Conservation (phyloP, 2,113 vertebrate species). For the Ahaetulla prasina region DNA sequence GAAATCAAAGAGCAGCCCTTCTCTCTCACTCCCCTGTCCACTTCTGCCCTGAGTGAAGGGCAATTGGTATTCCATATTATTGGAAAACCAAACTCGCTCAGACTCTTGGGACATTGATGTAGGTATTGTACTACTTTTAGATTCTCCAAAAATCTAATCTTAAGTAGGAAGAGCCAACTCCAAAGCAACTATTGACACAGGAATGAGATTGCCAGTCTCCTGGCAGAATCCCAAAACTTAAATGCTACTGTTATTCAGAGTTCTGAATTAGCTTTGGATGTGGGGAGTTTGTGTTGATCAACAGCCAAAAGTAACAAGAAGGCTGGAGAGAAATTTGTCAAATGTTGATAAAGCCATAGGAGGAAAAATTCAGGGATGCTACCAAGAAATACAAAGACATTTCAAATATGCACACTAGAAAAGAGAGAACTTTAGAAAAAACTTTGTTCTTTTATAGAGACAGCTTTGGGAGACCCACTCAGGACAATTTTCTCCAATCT, state of each 20-base stretch:
- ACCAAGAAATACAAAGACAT: constrained; percentile 28
- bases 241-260: constrained; percentile 69
- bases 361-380: constrained; percentile 42
- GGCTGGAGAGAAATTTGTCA: constrained; percentile 64
- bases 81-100: constrained; percentile 32
- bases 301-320: constrained; percentile 68
- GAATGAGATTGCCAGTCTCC: constrained; percentile 57
- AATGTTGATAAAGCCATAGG: constrained; percentile 60
- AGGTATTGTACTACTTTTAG: constrained; percentile 47
- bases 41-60: constrained; percentile 41
- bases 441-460: not conserved
- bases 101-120: constrained; percentile 38
- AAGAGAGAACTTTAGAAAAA: constrained; percentile 23
- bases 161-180: constrained; percentile 57
- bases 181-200: constrained; percentile 60
- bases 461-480: not conserved
- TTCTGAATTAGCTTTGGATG: constrained; percentile 68
- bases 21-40: not conserved
- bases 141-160: constrained; percentile 53
- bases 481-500: not conserved
- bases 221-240: constrained; percentile 65
- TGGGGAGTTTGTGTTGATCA: constrained; percentile 67
- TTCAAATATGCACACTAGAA: not conserved
- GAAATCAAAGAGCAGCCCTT: not conserved
- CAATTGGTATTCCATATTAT: constrained; percentile 20